Evolutionary conservation across 2,113 vertebrate genomes (phyloP).

Genomic region (Smithornis capensis): DNA sequence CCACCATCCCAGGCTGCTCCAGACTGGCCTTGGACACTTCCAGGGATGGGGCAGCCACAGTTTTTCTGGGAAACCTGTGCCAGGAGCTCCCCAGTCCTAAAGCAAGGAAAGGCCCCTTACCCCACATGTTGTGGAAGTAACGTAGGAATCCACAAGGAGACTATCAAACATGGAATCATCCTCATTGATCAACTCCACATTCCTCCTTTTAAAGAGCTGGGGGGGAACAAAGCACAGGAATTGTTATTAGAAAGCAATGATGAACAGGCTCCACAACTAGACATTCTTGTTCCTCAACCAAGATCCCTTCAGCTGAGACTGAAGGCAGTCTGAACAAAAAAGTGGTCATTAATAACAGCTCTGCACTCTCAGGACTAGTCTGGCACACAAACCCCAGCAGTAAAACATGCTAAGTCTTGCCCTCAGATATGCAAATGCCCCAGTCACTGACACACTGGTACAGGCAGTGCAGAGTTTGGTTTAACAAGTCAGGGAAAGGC

Average conservation of each 20-base stretch:
- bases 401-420: background rate
- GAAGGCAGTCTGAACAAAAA: background rate
- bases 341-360: background rate
- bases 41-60: background rate
- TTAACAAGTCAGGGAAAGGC: background rate
- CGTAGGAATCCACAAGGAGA: constrained; percentile 87
- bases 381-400: background rate
- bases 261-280: background rate
- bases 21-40: background rate
- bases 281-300: background rate
- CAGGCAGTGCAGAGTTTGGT: background rate
- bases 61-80: background rate
- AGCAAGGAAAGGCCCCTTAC: constrained; percentile 71
- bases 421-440: background rate
- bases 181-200: constrained; percentile 92
- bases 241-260: background rate
- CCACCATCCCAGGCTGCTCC: background rate
- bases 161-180: constrained; percentile 91
- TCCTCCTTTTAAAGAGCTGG: constrained; percentile 97
- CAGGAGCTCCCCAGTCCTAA: background rate
- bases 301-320: background rate
- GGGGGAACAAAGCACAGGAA: background rate
- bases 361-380: background rate
- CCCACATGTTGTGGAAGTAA: constrained; percentile 80
- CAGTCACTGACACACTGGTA: background rate